Conservation (phyloP, 2,888 invertebrate genomes). For the Oithona nana region DNA sequence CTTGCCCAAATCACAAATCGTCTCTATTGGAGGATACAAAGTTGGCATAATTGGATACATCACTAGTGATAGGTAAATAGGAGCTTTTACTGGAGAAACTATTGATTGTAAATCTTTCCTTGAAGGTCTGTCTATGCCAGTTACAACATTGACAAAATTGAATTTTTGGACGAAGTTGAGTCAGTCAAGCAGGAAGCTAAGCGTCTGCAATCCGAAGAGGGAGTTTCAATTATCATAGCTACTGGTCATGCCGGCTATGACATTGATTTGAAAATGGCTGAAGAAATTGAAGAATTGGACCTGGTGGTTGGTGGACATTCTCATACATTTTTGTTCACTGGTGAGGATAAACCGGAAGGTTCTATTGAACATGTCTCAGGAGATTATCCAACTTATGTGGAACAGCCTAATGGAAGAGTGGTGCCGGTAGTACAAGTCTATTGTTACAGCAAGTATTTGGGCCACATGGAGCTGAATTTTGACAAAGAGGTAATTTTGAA, state of each 20-base stretch:
- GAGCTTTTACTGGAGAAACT: constrained; percentile 20
- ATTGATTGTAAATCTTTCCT: background rate
- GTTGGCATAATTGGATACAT: constrained; percentile 65
- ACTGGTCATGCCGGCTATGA: constrained; percentile 62
- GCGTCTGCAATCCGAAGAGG: constrained; percentile 36
- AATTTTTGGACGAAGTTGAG: constrained; percentile 45
- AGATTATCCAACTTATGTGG: constrained; percentile 16
- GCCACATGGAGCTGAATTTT: constrained; percentile 8
- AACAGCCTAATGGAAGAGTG: constrained; percentile 4
- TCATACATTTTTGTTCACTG: constrained; percentile 52
- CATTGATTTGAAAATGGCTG: constrained; percentile 39
- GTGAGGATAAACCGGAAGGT: background rate
- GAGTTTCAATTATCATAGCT: constrained; percentile 56
- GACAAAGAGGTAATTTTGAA: background rate
- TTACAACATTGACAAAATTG: background rate
- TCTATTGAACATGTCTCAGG: background rate
- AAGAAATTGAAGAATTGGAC: constrained; percentile 45
- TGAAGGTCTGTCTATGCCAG: background rate
- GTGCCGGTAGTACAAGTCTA: constrained; percentile 16
- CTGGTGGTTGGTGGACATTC: constrained; percentile 70
- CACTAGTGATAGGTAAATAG: constrained; percentile 42
- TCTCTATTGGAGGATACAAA: constrained; percentile 21
- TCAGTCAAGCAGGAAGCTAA: constrained; percentile 46
- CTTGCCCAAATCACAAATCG: background rate
- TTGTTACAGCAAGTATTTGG: constrained; percentile 14